These are phyloP conservation scores for Bagarius yarrelli DNA, from an alignment of 2,113 vertebrate species.

Conservation along the genomic window DNA sequence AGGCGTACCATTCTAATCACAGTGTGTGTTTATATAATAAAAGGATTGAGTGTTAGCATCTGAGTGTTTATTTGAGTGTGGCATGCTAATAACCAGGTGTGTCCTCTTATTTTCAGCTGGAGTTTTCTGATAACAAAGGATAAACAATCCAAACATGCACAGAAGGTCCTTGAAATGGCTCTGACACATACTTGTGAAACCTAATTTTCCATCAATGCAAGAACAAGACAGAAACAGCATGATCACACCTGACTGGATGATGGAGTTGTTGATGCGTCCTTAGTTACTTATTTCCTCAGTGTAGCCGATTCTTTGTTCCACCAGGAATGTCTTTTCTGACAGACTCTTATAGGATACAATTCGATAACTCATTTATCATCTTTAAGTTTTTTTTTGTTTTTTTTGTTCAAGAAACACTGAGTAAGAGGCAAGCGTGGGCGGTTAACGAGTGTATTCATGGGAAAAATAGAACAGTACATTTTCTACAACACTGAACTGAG, in stretches of 20 bases:
- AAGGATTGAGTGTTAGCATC: neutral
- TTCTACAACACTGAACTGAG: neutral
- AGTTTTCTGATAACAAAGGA: neutral
- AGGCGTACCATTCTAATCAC: neutral
- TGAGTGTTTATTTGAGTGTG: neutral
- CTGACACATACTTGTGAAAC: slow-evolving; percentile 3
- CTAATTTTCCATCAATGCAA: slow-evolving; percentile 20
- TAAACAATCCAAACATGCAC: slow-evolving; percentile 20
- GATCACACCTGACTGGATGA: neutral
- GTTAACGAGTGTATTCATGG: neutral
- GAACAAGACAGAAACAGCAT: slow-evolving; percentile 11
- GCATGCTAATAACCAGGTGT: slow-evolving; percentile 32
- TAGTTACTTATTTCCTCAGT: slow-evolving; percentile 38
- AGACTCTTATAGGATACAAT: slow-evolving; percentile 44
- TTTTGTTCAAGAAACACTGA: no score
- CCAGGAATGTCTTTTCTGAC: slow-evolving; percentile 49
- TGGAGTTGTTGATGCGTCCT: neutral
- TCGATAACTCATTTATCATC: neutral
- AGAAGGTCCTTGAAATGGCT: slow-evolving; percentile 4
- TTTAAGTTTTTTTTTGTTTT: neutral
- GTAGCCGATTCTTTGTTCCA: slow-evolving; percentile 47
- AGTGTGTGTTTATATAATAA: neutral
- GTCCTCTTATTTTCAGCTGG: slow-evolving; percentile 23
- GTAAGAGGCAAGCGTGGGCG: no score
- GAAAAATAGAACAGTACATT: neutral